A percentile compares a stretch with the other conserved stretches of the same genome.
Evolutionary conservation across 1,140 invertebrate genomes (phyloP).

Genomic region (Drosophila ficusphila): DNA sequence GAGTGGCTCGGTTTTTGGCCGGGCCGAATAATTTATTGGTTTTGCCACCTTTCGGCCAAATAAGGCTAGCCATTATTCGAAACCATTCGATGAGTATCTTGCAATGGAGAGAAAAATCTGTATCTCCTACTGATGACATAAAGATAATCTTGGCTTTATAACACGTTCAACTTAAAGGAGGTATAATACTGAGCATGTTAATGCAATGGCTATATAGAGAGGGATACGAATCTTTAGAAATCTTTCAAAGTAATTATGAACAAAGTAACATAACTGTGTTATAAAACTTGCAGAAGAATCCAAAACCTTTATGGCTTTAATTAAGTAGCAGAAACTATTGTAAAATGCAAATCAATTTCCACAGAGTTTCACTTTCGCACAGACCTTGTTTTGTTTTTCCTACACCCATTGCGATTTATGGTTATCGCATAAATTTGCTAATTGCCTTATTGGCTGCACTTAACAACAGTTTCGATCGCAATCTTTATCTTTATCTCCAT

Average conservation of each 20-base stretch:
- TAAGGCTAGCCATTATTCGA: background rate
- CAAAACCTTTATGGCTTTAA: no score
- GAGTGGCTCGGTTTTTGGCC: slow-evolving; percentile 10
- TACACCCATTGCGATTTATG: slow-evolving; percentile 8
- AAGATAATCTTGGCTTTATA: background rate
- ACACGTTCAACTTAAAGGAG: no score
- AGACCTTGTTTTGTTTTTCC: slow-evolving; percentile 5
- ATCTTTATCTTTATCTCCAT: slow-evolving; percentile 8
- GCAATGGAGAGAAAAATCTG: background rate
- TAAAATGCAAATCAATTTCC: slow-evolving; percentile 35
- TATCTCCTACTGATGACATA: background rate
- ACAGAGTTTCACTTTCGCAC: slow-evolving; percentile 53
- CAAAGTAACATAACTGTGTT: no score
- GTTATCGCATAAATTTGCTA: slow-evolving; percentile 57
- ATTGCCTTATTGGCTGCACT: slow-evolving; percentile 44
- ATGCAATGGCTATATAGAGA: no score
- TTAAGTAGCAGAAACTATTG: background rate
- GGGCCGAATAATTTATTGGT: slow-evolving; percentile 23
- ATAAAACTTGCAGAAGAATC: no score
- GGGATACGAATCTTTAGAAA: no score
- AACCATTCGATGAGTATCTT: background rate
- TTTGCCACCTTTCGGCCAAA: slow-evolving; percentile 15
- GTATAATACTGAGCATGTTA: no score
- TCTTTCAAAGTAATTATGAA: no score
- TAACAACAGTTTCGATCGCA: slow-evolving; percentile 20